phyloP scores from a whole-genome alignment of 2,797 vertebrate genomes.

The Acanthurus lineatus region DNA sequence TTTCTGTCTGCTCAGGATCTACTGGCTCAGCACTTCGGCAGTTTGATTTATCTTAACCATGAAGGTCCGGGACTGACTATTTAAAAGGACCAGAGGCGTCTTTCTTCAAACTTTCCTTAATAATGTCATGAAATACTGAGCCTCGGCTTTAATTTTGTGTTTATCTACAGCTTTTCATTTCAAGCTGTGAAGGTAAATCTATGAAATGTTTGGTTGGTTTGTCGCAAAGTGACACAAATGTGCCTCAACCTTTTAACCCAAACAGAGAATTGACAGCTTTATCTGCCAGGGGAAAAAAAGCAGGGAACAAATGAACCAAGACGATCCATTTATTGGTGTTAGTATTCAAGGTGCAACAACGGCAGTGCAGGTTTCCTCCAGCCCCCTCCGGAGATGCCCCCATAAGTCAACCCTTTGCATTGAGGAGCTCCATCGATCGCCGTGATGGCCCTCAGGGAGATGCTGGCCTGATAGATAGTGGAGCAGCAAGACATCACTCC shows the following conservation, averaged over 20 bases:
- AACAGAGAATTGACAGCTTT: constrained; percentile 14
- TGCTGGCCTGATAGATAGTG: constrained; percentile 60
- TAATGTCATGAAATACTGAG: too few species aligned
- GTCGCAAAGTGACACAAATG: constrained; percentile 4
- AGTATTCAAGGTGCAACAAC: constrained; percentile 61
- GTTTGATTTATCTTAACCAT: constrained; percentile 16
- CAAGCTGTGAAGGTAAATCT: background rate
- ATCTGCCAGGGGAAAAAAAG: constrained; percentile 15
- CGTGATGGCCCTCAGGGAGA: constrained; percentile 48
- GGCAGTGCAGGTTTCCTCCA: constrained; percentile 44
- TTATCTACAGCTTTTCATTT: constrained; percentile 25
- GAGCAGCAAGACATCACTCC: constrained; percentile 49
- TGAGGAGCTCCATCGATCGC: constrained; percentile 64
- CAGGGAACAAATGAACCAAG: constrained; percentile 34
- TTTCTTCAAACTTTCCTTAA: background rate
- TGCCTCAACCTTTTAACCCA: constrained; percentile 14
- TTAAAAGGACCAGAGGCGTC: background rate
- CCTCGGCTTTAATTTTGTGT: constrained; percentile 11
- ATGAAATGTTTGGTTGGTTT: background rate
- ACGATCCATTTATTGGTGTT: constrained; percentile 52
- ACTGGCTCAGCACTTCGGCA: constrained; percentile 43
- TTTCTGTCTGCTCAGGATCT: constrained; percentile 5
- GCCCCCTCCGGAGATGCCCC: constrained; percentile 11
- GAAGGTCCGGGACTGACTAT: background rate
- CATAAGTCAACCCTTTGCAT: constrained; percentile 61